Conservation (phyloP, 1,140 invertebrate species). For the Papilio xuthus region DNA sequence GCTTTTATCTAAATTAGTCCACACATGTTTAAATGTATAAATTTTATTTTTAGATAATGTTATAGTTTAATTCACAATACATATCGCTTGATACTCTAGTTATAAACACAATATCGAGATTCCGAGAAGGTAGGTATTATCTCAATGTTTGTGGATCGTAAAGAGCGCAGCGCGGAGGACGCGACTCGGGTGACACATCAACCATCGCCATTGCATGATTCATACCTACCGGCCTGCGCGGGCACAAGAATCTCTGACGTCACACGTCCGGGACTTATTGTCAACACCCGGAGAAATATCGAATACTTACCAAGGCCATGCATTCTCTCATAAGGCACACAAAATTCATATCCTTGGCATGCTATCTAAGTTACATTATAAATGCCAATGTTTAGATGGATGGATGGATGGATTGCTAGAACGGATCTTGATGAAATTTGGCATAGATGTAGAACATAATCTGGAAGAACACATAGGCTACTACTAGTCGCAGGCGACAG, state of each 20-base stretch:
- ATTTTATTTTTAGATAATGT: background rate
- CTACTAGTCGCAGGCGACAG: no score
- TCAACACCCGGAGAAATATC: slow-evolving; percentile 39
- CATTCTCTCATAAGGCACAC: background rate
- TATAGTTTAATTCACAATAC: background rate
- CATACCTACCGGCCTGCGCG: slow-evolving; percentile 58
- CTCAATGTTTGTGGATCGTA: slow-evolving; percentile 49
- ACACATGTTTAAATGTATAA: background rate
- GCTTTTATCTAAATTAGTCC: background rate
- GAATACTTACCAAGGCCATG: background rate
- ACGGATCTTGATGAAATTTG: no score
- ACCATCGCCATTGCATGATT: slow-evolving; percentile 57
- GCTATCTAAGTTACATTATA: no score
- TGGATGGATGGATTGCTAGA: no score
- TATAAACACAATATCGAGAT: background rate
- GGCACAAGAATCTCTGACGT: slow-evolving; percentile 71
- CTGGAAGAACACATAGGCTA: no score
- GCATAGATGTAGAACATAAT: no score
- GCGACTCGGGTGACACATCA: slow-evolving; percentile 65
- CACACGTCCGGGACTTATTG: slow-evolving; percentile 66
- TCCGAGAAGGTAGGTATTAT: slow-evolving; percentile 54
- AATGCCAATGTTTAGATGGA: no score
- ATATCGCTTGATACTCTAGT: background rate
- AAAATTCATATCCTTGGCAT: background rate
- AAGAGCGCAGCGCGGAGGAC: slow-evolving; percentile 44